Evolutionary conservation across 2,888 invertebrate species (phyloP), one percentile per base, ranked within the genome.

Genomic region (Epicampocera succincta): DNA sequence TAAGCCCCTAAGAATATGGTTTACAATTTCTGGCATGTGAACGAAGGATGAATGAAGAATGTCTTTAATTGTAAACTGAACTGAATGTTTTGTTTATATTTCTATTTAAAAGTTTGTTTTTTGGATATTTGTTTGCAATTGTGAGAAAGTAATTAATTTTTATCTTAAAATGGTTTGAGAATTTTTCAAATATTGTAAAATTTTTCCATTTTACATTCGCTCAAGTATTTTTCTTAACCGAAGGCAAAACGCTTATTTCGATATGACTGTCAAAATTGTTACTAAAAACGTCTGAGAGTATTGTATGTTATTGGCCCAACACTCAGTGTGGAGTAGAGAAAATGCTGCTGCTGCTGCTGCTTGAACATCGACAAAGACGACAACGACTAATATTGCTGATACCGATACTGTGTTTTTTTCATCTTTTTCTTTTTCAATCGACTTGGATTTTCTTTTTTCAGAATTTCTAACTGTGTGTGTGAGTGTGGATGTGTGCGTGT

Each of bases 221-320:
- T 42, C 50, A 42, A 42, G 19, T 54, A 11, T 40, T 25, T 63
- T 58, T 60, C 58, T 50, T 44, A 21, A 15, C 50, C 42, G 42
- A 60, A 68, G 48, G 9, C 12, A 13, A 69, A 76, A 76, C 33
- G n/a, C 78, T 82, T 71, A 71, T 78, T 74, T 74, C 78, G 54
- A 77, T 82, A 19, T 65, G 46, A 25, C 72, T 68, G 68, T 69
- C 61, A 73, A 46, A 48, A 48, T 58, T 56, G 69, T 69, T 58
- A 69, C 63, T 54, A 38, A 52, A 33, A 42, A 44, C 52, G 17
- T 42, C 48, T 58, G 15, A 60, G 29, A 60, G 58, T 69, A 63
- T 33, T 56, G 56, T 63, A 21, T 46, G 50, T 74, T 69, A 74
- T 73, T 79, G 61, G 66, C 25, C 61, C 9, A 33, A 9, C 33